phyloP scores from a whole-genome alignment of 2,113 vertebrate genomes.

The Odocoileus virginianus region DNA sequence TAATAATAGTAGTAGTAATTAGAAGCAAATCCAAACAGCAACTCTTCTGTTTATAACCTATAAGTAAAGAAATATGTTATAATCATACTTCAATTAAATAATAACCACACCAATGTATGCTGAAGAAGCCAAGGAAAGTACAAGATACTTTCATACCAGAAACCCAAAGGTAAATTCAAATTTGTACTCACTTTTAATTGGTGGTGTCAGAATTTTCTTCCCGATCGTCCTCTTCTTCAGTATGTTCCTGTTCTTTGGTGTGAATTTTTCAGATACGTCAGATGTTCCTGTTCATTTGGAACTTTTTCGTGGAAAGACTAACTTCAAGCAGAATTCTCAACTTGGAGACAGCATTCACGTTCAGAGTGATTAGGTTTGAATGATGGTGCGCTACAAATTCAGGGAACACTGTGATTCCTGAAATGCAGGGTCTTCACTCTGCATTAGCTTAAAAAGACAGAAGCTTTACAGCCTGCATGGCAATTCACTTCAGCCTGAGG shows the following conservation, averaged over 20 bases:
- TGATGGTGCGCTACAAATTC: background rate
- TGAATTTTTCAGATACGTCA: background rate
- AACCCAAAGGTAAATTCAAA: background rate
- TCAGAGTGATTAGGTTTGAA: fast-evolving
- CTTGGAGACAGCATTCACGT: background rate
- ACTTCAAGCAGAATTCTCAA: background rate
- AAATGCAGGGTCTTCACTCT: background rate
- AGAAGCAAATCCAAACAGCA: background rate
- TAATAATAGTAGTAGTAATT: background rate
- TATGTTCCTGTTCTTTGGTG: background rate
- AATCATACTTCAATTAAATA: background rate
- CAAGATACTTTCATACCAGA: background rate
- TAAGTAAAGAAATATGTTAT: background rate
- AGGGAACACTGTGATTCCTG: background rate
- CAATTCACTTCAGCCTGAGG: background rate
- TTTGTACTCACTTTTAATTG: background rate
- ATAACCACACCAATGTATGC: background rate
- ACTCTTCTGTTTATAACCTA: background rate
- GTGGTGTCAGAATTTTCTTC: background rate
- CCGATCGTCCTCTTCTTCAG: fast-evolving
- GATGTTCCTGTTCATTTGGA: background rate
- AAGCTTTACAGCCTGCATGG: fast-evolving
- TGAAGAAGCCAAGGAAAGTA: background rate
- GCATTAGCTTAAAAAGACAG: background rate
- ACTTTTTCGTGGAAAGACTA: background rate